Evolutionary conservation across 2,888 invertebrate genomes (phyloP).

Genomic region (Cybosia mesomella): DNA sequence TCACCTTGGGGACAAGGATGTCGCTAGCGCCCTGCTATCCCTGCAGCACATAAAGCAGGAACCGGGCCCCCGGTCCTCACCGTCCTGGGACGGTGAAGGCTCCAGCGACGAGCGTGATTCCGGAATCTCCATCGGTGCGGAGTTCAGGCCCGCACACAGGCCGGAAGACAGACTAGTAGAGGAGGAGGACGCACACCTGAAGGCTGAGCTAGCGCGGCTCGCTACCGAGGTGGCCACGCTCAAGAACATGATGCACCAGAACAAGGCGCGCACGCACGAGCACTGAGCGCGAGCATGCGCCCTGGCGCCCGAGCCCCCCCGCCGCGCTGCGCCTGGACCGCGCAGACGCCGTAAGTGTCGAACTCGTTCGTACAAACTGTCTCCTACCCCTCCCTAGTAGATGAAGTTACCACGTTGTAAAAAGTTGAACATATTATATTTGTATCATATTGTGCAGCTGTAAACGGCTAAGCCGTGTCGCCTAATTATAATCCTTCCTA

Average conservation of each 20-base stretch:
- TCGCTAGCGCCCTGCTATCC: slow-evolving; percentile 93
- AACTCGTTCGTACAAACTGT: slow-evolving; percentile 78
- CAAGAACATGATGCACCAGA: slow-evolving; percentile 92
- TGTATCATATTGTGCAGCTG: slow-evolving; percentile 83
- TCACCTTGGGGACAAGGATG: slow-evolving; percentile 95
- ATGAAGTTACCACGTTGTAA: slow-evolving; percentile 85
- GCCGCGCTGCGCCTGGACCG: slow-evolving; percentile 67
- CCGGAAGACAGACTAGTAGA: slow-evolving; percentile 77
- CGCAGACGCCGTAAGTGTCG: slow-evolving; percentile 62
- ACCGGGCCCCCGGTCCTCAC: slow-evolving; percentile 92
- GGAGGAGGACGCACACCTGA: slow-evolving; percentile 91
- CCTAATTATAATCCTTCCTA: slow-evolving; percentile 83
- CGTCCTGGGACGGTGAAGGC: slow-evolving; percentile 95
- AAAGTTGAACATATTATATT: slow-evolving; percentile 75
- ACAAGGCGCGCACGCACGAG: slow-evolving; percentile 82
- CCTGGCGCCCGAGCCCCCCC: slow-evolving; percentile 43
- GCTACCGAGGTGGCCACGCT: slow-evolving; percentile 97
- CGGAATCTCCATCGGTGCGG: slow-evolving; percentile 93
- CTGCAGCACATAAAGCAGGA: slow-evolving; percentile 95
- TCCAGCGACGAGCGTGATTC: slow-evolving; percentile 96
- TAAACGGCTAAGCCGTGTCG: slow-evolving; percentile 79
- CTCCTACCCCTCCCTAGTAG: slow-evolving; percentile 73
- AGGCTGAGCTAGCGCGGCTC: slow-evolving; percentile 94
- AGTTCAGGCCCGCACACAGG: slow-evolving; percentile 83
- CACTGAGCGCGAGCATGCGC: slow-evolving; percentile 71